Conservation (phyloP, 2,797 vertebrate species). For the Macrochelys suwanniensis region DNA sequence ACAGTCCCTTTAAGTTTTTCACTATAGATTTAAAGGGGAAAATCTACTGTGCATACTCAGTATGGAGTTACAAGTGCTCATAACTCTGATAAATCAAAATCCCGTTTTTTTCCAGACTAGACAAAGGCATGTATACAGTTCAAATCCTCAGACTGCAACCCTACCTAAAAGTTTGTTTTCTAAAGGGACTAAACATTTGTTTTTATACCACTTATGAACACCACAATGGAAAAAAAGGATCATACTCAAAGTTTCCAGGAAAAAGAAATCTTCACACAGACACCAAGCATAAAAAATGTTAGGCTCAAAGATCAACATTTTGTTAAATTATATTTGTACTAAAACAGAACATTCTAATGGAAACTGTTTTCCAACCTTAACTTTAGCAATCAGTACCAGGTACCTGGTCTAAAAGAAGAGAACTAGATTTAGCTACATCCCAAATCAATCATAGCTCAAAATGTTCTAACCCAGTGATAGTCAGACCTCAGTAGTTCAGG, state of each 20-base stretch:
- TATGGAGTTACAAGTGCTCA: neutral
- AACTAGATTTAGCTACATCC: neutral
- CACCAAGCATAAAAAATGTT: neutral
- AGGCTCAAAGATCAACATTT: neutral
- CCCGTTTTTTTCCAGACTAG: neutral
- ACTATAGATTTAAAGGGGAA: neutral
- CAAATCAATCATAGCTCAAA: neutral
- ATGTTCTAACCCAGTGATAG: neutral
- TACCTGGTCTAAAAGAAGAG: neutral
- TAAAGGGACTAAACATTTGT: neutral
- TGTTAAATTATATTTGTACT: neutral
- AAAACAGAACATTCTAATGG: neutral
- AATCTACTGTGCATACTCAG: neutral
- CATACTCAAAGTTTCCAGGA: neutral
- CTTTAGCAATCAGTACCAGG: neutral
- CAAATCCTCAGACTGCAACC: neutral
- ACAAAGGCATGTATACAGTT: neutral
- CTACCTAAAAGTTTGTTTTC: neutral
- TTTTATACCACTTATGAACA: neutral
- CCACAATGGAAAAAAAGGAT: neutral
- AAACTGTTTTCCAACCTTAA: neutral
- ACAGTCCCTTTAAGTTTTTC: neutral
- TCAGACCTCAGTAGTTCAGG: neutral
- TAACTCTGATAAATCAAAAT: neutral
- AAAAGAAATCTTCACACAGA: neutral